A percentile compares a stretch with the other conserved stretches of the same genome.
phyloP scores from a whole-genome alignment of 2,113 vertebrate species.

The Talpa occidentalis region DNA sequence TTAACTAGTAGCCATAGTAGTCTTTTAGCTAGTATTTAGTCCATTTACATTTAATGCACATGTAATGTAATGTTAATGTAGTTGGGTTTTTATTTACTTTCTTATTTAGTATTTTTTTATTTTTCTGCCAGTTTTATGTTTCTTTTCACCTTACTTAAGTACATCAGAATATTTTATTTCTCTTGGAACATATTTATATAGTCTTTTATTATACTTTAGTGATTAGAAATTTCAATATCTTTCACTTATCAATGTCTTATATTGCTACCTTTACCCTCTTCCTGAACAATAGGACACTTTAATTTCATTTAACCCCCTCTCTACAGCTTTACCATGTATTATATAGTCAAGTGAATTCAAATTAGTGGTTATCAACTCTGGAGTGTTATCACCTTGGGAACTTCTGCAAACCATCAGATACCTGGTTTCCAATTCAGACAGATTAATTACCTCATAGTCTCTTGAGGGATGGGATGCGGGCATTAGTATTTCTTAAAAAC shows the following conservation, averaged over 20 bases:
- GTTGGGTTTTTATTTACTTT: not conserved
- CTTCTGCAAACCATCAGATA: not conserved
- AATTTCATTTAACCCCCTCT: not conserved
- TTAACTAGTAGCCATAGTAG: not conserved
- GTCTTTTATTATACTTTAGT: not conserved
- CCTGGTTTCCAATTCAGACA: not conserved
- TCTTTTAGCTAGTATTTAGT: not conserved
- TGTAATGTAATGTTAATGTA: not conserved
- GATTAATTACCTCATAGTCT: slow-evolving; percentile 4
- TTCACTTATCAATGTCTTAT: not conserved
- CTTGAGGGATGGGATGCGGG: not conserved
- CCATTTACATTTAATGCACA: not conserved
- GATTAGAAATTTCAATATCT: not conserved
- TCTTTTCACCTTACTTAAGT: not conserved
- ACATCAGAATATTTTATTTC: not conserved
- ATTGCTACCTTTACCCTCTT: not conserved
- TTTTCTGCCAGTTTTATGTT: not conserved
- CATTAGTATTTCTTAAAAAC: not conserved
- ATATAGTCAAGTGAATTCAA: not conserved
- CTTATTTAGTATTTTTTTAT: not conserved
- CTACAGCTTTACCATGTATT: not conserved
- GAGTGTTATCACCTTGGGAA: not conserved
- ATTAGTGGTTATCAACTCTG: not conserved
- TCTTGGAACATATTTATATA: not conserved
- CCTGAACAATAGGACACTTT: not conserved